Evolutionary conservation across 2,113 vertebrate genomes (phyloP), one percentile per base, ranked within the genome.

Genomic region (Miniopterus natalensis): DNA sequence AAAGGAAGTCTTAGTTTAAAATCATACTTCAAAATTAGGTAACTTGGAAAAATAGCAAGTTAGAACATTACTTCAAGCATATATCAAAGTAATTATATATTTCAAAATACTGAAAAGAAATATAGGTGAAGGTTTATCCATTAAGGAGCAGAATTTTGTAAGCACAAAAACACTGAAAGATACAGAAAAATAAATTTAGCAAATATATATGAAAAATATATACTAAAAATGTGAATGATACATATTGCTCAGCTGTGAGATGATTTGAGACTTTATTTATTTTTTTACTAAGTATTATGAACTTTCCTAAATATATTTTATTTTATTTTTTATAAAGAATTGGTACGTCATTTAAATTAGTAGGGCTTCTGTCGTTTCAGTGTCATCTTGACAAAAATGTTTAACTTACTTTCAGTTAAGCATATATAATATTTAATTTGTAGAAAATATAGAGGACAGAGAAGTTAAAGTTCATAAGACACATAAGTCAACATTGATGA

Each of bases 251-350:
- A 55, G 4, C 90, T 2, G 29, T 80, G 31, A 92, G 21, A 51
- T 84, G 15, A 75, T 5, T 59, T 45, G 11, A 20, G 36, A 65
- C 13, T 66, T 59, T 25, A 88, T 36, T 47, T 94, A 51, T 83
- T 90, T 94, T 77, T 83, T 90, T 86, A 51, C 31, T 86, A 36
- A 79, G 13, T 84, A 63, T 63, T 53, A 93, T 47, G 61, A 63
- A 47, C 9, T 53, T 85, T 61, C 31, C 7, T 65, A 95, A 59
- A 36, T 66, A 12, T 81, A 40, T 51, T 89, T 23, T 73, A 42
- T 85, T 87, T 75, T 5, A 75, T 65, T 77, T 75, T 45, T 75
- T 13, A 21, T 18, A 84, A 78, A 77, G 1, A 78, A 57, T 71
- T 78, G 18, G 92, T 21, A 42, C 12, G 29, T 65, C 8, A 59